A percentile compares a stretch with the other conserved stretches of the same genome.
These are phyloP conservation scores for Scaptomyza graminum DNA, from an alignment of 1,140 invertebrate genomes.

Conservation along the genomic window DNA sequence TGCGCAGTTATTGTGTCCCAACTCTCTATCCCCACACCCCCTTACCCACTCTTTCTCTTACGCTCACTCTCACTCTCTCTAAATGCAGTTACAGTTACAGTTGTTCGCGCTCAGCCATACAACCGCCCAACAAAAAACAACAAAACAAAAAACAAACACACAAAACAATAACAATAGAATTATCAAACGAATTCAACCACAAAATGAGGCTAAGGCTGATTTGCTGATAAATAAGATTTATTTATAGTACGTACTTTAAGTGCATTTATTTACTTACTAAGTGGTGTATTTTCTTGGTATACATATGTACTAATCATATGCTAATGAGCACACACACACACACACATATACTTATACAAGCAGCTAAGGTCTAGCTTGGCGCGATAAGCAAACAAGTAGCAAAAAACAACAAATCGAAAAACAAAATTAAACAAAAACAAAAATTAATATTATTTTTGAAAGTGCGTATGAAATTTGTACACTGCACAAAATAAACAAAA, in stretches of 20 bases:
- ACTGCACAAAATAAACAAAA: conserved; percentile 1
- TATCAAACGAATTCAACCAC: not conserved
- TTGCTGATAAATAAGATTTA: conserved; percentile 14
- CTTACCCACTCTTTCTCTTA: too few species aligned
- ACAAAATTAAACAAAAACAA: conserved; percentile 22
- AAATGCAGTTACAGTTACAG: conserved; percentile 22
- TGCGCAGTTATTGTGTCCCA: conserved; percentile 35
- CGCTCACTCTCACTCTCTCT: not conserved
- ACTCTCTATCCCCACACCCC: not conserved
- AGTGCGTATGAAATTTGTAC: not conserved
- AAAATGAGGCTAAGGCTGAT: conserved; percentile 15
- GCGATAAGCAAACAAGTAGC: conserved; percentile 61
- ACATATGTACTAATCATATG: conserved; percentile 4
- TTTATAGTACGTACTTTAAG: not conserved
- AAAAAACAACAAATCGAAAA: conserved; percentile 49
- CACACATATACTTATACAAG: not conserved
- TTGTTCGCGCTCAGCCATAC: conserved; percentile 22
- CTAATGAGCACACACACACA: conserved; percentile 23
- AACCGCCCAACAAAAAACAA: conserved; percentile 8
- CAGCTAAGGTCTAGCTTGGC: conserved; percentile 11
- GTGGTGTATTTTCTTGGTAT: not conserved
- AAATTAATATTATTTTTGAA: conserved; percentile 1
- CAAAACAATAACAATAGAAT: conserved; percentile 3
- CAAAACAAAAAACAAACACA: not conserved
- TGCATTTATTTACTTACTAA: not conserved